Conservation (phyloP, 2,888 invertebrate genomes). For the Caenorhabditis zanzibari region DNA sequence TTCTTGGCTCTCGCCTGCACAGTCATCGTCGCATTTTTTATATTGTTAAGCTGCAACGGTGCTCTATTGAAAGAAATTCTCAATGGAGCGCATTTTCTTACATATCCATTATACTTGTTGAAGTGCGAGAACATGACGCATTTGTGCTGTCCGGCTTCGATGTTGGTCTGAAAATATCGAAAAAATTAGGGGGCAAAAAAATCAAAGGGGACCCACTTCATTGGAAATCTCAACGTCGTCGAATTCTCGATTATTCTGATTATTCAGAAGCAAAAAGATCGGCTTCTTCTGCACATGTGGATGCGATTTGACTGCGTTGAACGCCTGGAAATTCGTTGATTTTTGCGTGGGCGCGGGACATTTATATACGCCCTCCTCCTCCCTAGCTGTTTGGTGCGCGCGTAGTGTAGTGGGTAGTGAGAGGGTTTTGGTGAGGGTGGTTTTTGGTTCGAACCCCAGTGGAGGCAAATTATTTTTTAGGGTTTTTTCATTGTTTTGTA, state of each 20-base stretch:
- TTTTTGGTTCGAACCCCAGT: neutral
- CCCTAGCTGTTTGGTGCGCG: neutral
- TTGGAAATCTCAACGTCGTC: slow-evolving; percentile 73
- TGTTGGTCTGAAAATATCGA: slow-evolving; percentile 51
- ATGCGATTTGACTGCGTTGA: slow-evolving; percentile 63
- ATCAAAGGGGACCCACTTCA: slow-evolving; percentile 33
- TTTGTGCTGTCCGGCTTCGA: slow-evolving; percentile 64
- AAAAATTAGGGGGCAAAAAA: neutral
- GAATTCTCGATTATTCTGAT: slow-evolving; percentile 71
- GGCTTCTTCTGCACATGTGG: slow-evolving; percentile 75
- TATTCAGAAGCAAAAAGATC: slow-evolving; percentile 78
- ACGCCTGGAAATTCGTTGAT: slow-evolving; percentile 42
- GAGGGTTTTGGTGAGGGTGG: neutral
- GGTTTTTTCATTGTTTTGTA: too few species aligned
- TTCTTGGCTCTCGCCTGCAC: slow-evolving; percentile 51
- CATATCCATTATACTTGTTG: slow-evolving; percentile 59
- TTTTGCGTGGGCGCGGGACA: neutral
- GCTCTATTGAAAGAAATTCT: neutral
- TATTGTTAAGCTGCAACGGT: slow-evolving; percentile 49
- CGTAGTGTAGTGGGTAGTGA: neutral
- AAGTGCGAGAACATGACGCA: slow-evolving; percentile 52
- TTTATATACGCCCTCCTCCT: neutral
- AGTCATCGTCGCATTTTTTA: slow-evolving; percentile 32
- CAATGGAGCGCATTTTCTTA: slow-evolving; percentile 22
- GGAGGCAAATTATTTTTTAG: neutral